Conservation (phyloP, 2,113 vertebrate species). For the Mionectes macconnelli region DNA sequence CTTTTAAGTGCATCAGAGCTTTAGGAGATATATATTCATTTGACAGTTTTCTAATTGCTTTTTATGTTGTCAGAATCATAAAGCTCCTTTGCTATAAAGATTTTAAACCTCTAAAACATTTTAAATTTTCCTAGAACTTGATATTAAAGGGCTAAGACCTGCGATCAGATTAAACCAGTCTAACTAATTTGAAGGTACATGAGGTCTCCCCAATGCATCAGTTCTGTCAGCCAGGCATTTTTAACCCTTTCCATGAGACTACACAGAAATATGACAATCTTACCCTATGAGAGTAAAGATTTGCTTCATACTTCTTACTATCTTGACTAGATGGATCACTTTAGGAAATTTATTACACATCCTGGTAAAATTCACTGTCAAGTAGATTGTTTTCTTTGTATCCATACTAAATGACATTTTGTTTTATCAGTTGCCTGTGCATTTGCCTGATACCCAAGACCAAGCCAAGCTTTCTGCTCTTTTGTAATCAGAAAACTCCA, state of each 20-base stretch:
- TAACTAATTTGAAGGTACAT: neutral
- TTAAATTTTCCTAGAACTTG: constrained; percentile 5
- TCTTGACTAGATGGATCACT: rapidly evolving
- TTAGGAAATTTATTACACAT: neutral
- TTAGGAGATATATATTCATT: constrained; percentile 38
- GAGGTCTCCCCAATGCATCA: neutral
- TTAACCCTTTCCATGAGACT: neutral
- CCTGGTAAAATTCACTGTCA: neutral
- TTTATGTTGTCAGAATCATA: constrained; percentile 33
- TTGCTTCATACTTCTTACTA: neutral
- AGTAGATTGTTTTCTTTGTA: neutral
- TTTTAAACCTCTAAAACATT: constrained; percentile 29
- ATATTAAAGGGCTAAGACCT: constrained; percentile 13
- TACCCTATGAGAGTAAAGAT: neutral
- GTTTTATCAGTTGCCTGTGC: neutral
- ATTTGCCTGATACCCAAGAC: neutral
- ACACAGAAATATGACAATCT: neutral
- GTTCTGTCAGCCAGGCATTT: neutral
- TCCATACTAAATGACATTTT: neutral
- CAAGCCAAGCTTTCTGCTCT: neutral
- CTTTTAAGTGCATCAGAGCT: constrained; percentile 51
- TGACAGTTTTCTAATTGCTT: constrained; percentile 66
- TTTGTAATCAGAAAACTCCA: neutral
- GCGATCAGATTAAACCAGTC: neutral
- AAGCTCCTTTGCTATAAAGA: neutral